phyloP scores from a whole-genome alignment of 2,888 invertebrate genomes.

The Dendrolimus houi region DNA sequence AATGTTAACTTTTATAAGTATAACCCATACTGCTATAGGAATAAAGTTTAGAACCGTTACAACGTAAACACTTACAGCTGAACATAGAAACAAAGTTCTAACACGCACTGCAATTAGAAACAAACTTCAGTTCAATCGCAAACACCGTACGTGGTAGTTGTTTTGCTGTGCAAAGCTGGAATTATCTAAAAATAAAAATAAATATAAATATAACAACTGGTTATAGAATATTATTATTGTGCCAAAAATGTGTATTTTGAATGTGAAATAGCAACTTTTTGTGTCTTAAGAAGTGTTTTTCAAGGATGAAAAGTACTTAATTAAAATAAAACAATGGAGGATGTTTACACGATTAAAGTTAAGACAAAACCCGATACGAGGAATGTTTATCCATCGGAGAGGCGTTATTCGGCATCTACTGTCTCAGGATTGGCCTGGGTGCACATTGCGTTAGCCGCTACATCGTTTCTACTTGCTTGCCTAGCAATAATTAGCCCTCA shows the following conservation, averaged over 20 bases:
- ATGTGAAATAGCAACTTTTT: background rate
- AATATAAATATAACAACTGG: too few species aligned
- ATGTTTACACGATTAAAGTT: constrained; percentile 81
- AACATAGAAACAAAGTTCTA: background rate
- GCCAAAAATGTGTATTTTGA: background rate
- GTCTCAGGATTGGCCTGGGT: constrained; percentile 80
- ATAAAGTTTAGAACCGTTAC: background rate
- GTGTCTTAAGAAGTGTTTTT: background rate
- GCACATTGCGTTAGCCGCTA: constrained; percentile 76
- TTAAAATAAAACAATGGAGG: constrained; percentile 73
- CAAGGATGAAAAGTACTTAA: background rate
- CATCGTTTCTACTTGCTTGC: constrained; percentile 74
- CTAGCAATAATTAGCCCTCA: constrained; percentile 62
- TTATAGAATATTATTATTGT: too few species aligned
- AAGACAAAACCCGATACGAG: constrained; percentile 77
- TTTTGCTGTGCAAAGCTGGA: background rate
- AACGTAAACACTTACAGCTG: background rate
- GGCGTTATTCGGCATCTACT: constrained; percentile 81
- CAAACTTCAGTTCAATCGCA: constrained; percentile 7
- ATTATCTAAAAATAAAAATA: too few species aligned
- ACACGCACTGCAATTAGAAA: background rate
- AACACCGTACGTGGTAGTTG: constrained; percentile 5
- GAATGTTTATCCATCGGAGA: constrained; percentile 79
- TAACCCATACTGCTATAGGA: background rate
- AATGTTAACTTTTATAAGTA: background rate